Base-by-base conservation (phyloP, 2,888 invertebrate species). In the Anoplius nigerrimus region DNA sequence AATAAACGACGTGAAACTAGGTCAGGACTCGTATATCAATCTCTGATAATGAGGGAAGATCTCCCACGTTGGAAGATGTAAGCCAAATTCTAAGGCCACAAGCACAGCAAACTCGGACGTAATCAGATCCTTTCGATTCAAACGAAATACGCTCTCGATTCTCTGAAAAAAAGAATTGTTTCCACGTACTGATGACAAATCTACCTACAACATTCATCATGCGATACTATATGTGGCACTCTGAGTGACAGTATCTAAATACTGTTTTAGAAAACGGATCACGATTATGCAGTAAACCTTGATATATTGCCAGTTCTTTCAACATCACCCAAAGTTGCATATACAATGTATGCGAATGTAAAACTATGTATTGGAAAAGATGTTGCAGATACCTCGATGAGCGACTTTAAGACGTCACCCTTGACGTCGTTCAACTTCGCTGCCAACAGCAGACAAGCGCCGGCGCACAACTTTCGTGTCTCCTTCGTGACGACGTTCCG, bases 341-440 rank as follows among this genome's bases (percentile, higher is more conserved):
- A 6, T 27, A 48, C 22, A 22, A 51, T 63, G 21, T 52, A 8
- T 24, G 55, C 45, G n/a, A 48, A 8, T 2, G 16, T n/a, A n/a
- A n/a, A 57, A 16, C 6, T 5, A 53, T 13, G 48, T 48, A 48
- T 48, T 48, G 13, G 13, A 4, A 48, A 48, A 18, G 48, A 18
- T 52, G 6, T 34, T 63, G 51, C 71, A 67, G 45, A 54, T 90
- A 97, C 97, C 92, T 98, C 98, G 72, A 99, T 95, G 48, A 98
- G 91, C 58, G 93, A 92, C 86, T 95, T 95, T 71, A 99, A 90
- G 66, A 93, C 91, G 76, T 95, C 95, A 54, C 98, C 98, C 90
- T 98, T 98, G 53, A 98, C 95, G 87, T 99, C 99, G 88, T 98
- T 99, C 83, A 99, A 92, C 90, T 99, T 99, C 46, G 98, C 97